Percentiles rank a stretch among this genome's conserved stretches.
Conservation (phyloP, 2,888 invertebrate genomes). For the Colostygia pectinataria region DNA sequence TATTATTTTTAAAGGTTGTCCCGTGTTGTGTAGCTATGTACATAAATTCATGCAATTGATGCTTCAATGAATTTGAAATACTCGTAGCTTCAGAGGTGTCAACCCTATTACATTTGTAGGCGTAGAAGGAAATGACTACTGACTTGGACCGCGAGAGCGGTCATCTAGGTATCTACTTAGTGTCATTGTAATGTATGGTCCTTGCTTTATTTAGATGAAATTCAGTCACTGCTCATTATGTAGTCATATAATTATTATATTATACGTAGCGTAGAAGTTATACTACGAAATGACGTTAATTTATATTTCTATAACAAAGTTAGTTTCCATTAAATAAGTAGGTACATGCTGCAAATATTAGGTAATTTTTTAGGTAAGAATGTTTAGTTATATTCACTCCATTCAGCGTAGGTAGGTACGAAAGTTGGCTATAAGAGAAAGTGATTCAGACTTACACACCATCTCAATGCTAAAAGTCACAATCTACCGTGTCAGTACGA, state of each 20-base stretch:
- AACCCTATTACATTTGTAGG: conserved; percentile 25
- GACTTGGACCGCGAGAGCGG: conserved; percentile 33
- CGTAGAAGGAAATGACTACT: conserved; percentile 51
- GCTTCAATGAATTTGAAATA: no score
- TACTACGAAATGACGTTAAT: no score
- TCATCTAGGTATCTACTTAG: conserved; percentile 34
- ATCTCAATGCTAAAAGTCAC: conserved; percentile 10
- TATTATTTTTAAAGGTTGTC: no score
- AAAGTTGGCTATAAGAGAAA: conserved; percentile 15
- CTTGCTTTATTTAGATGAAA: conserved; percentile 8
- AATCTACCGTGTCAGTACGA: conserved; percentile 16
- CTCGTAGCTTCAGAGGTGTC: no score
- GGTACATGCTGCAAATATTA: no score
- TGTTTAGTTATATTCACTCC: no score
- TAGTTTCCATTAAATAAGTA: no score
- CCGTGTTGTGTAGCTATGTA: no score
- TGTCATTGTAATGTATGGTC: conserved; percentile 43
- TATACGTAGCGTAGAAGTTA: no score
- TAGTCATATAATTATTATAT: not conserved
- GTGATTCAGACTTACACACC: conserved; percentile 4
- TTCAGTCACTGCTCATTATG: conserved; percentile 8
- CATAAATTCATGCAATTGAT: no score
- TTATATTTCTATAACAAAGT: no score
- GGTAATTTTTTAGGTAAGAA: no score
- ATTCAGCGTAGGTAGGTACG: not conserved